Base-by-base conservation (phyloP, 2,888 invertebrate genomes). In the Arenicola marina region DNA sequence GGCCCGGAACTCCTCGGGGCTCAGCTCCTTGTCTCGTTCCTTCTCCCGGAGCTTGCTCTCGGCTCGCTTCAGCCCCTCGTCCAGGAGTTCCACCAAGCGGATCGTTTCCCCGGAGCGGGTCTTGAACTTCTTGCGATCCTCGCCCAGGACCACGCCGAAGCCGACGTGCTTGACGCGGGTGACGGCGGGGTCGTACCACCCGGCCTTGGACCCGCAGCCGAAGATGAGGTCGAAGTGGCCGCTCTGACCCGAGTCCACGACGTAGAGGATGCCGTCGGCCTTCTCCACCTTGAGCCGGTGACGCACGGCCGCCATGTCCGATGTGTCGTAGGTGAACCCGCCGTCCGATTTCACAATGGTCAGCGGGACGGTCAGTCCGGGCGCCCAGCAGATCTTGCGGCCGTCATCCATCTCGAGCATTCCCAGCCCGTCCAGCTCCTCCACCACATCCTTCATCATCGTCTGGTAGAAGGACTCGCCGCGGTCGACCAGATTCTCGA, bases 101-200 rank as follows among this genome's bases (percentile, higher is more conserved):
- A 99, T 90, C 0, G 96, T 95, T 54, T 70, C 70, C 31, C 71
- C 71, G 1, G 97, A 96, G 51, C 99, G 88, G 0, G 98, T 98
- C 84, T 99, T 99, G 80, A 99, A 98, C 84, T 98, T 99, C 83
- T 99, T 99, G n/a, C n/a, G n/a, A n/a, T 99, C 98, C 84, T 97
- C 98, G 18, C 99, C 99, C 1, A 99, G 86, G 0, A 99, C 99
- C 4, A 98, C 92, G 18, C 99, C 99, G 83, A 99, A 99, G 1
- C 90, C 91, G 18, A 98, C 93, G 85, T 95, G 94, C 82, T 97
- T 95, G 0, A 95, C 85, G 62, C 91, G 88, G 63, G 56, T 65
- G 61, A 84, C 83, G 0, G 81, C 76, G 4, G 89, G 88, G 73
- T 89, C 86, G 15, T 90, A 85, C 78, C 93, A 90, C 2, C 91